Conservation (phyloP, 2,113 vertebrate genomes). For the Sinocyclocheilus rhinocerous region DNA sequence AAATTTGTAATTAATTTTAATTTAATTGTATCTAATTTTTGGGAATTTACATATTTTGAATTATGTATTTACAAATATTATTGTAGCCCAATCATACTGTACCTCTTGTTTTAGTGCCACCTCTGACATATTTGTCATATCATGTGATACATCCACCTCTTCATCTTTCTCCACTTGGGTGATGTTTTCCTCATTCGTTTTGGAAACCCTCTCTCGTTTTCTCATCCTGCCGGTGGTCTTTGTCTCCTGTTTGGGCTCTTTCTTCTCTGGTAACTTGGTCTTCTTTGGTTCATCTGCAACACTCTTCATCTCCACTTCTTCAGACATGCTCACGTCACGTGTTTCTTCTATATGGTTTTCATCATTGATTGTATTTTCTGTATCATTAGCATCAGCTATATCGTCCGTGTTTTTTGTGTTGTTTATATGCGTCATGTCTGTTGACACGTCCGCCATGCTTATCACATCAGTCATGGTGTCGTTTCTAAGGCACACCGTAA, state of each 20-base stretch:
- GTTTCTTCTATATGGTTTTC: slow-evolving; percentile 40
- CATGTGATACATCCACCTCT: slow-evolving; percentile 23
- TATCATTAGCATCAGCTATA: slow-evolving; percentile 18
- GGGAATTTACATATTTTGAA: neutral
- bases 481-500: slow-evolving; percentile 66
- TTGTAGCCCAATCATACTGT: slow-evolving; percentile 20
- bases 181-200: slow-evolving; percentile 27
- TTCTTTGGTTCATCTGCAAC: slow-evolving; percentile 15
- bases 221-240: slow-evolving; percentile 24
- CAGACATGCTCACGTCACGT: slow-evolving; percentile 11
- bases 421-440: slow-evolving; percentile 25
- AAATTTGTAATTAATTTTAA: too few relatives aligned
- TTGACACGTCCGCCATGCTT: slow-evolving; percentile 49
- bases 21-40: neutral
- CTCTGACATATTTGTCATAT: slow-evolving; percentile 80
- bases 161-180: slow-evolving; percentile 37
- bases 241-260: slow-evolving; percentile 7
- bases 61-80: neutral
- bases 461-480: slow-evolving; percentile 92
- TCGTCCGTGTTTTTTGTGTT: slow-evolving; percentile 10
- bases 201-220: slow-evolving; percentile 37
- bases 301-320: slow-evolving; percentile 47
- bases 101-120: slow-evolving; percentile 76
- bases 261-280: neutral
- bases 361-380: neutral